phyloP scores from a whole-genome alignment of 2,797 vertebrate genomes.

The Eulemur albifrons region DNA sequence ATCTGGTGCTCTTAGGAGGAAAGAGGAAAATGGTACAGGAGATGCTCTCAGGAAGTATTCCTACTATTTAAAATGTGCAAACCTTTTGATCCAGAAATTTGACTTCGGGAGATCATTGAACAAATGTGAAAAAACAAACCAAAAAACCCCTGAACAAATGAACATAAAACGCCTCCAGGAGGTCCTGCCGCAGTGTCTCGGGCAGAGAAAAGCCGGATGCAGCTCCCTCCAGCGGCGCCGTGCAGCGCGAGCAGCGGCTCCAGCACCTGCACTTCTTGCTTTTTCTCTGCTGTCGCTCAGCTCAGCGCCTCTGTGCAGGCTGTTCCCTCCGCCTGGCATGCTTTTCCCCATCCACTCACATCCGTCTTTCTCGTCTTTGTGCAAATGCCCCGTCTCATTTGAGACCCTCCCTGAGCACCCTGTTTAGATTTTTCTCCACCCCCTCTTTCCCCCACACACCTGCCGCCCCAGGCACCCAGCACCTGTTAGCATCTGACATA shows the following conservation, averaged over 20 bases:
- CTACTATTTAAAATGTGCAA: neutral
- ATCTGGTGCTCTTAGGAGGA: neutral
- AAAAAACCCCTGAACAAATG: neutral
- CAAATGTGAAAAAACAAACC: too few species aligned
- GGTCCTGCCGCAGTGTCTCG: rapidly evolving
- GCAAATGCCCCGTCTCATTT: neutral
- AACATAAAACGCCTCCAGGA: neutral
- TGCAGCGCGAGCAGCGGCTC: rapidly evolving
- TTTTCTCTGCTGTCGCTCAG: too few species aligned
- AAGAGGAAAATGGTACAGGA: neutral
- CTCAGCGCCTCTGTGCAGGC: neutral
- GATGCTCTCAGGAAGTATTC: neutral
- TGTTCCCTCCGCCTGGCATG: neutral
- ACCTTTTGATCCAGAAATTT: neutral
- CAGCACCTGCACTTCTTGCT: rapidly evolving
- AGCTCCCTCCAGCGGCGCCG: neutral
- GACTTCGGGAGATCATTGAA: neutral
- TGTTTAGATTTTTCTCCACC: neutral
- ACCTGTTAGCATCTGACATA: neutral
- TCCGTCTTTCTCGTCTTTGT: neutral
- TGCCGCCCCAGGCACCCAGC: neutral
- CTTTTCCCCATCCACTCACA: rapidly evolving
- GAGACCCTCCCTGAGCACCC: neutral
- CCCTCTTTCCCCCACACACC: rapidly evolving
- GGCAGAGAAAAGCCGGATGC: rapidly evolving